Evolutionary conservation across 2,888 invertebrate genomes (phyloP), one percentile per base, ranked within the genome.

Genomic region (Perizoma flavofasciatum): DNA sequence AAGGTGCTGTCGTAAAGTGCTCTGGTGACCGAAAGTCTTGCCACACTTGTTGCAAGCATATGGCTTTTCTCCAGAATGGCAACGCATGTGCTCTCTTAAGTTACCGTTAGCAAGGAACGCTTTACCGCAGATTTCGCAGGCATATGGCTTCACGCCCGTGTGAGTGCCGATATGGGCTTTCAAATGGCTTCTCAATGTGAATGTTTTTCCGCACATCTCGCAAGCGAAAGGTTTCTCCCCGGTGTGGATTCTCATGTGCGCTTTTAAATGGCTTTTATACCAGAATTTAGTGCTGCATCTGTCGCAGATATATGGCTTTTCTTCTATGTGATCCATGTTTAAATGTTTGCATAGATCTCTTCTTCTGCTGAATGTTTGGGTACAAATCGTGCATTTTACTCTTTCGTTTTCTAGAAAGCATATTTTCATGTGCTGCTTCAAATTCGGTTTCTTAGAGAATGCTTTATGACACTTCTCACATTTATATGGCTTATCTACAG

Each of bases 91-190:
- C 7, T 49, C 46, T 34, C n/a, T 35, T 4, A 55, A 9, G 5
- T 48, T 55, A 43, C 41, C 40, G 4, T 22, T 43, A 8, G 35
- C 48, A 7, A 41, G 49, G 22, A 63, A 66, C 0, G 55, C 55
- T n/a, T 56, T 63, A 0, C 60, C 61, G 33, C 66, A 66, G 3
- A 61, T 7, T 0, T 61, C 46, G 5, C 66, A 66, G 6, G 52
- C 34, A 4, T 61, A 46, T 4, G 56, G 66, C 10, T 66, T 63
- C 0, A 49, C 43, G 0, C 63, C 63, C 0, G 58, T 52, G 9
- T 66, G 66, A 4, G 50, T 48, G 8, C 55, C 50, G 7, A 63
- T 4, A 46, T 63, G 63, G 4, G 60, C 49, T n/a, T 63, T 66
- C 6, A 66, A 22, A 6, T 63, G 59, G 22, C 50, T 61, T 5